phyloP scores from a whole-genome alignment of 2,797 vertebrate genomes.

The Melanotaenia pygmaea region DNA sequence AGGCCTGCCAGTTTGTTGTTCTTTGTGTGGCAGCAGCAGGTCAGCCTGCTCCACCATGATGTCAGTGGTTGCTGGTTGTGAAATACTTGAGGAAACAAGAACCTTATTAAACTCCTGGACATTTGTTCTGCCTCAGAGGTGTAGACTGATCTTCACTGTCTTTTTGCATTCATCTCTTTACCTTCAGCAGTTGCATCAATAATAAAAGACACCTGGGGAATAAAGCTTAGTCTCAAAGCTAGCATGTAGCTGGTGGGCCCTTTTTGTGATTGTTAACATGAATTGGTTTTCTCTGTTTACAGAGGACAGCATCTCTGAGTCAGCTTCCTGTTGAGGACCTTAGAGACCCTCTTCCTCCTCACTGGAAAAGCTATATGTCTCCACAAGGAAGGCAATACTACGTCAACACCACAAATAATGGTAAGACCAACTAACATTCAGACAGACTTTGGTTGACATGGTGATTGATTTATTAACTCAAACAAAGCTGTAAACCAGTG shows the following conservation, averaged over 20 bases:
- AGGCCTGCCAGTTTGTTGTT: constrained; percentile 42
- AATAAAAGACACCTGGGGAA: constrained; percentile 15
- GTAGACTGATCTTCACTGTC: neutral
- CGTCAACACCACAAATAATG: constrained; percentile 94
- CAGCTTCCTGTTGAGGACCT: constrained; percentile 88
- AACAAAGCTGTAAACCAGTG: too few relatives aligned
- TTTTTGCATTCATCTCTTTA: constrained; percentile 16
- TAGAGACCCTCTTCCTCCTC: constrained; percentile 86
- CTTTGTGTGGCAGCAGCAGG: constrained; percentile 27
- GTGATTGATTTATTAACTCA: too few relatives aligned
- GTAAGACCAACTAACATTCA: constrained; percentile 77
- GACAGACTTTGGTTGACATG: neutral
- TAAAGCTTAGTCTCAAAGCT: constrained; percentile 1
- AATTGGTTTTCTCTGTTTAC: constrained; percentile 56
- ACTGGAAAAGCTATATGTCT: constrained; percentile 97
- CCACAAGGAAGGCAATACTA: constrained; percentile 95
- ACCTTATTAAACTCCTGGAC: constrained; percentile 43
- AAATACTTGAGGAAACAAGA: constrained; percentile 70
- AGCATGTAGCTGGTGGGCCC: neutral
- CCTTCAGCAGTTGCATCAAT: constrained; percentile 16
- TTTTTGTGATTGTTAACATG: constrained; percentile 18
- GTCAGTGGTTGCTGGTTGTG: constrained; percentile 60
- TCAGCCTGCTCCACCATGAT: constrained; percentile 36
- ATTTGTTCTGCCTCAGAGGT: constrained; percentile 7
- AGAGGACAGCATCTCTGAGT: constrained; percentile 90